Evolutionary conservation across 2,113 vertebrate genomes (phyloP).

Genomic region (Melanerpes aurifrons): DNA sequence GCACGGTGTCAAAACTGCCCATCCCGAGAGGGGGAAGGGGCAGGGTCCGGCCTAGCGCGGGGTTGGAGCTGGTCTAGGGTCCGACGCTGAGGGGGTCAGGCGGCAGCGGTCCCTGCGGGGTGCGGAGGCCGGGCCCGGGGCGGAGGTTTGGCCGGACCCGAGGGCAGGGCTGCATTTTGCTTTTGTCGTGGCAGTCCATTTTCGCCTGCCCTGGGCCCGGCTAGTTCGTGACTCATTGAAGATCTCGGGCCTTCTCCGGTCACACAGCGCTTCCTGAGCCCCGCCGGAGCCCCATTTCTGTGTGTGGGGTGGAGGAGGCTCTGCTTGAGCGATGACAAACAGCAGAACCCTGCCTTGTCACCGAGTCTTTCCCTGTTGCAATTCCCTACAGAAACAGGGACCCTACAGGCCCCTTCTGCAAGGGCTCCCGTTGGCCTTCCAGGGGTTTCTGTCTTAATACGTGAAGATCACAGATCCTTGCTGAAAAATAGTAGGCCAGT

Average conservation of each 20-base stretch:
- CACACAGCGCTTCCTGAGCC: background rate
- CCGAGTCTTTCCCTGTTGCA: background rate
- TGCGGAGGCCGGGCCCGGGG: background rate
- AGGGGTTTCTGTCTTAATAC: background rate
- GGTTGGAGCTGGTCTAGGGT: background rate
- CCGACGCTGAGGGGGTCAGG: background rate
- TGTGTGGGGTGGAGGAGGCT: background rate
- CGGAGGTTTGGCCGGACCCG: background rate
- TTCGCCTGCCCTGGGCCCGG: too few species aligned
- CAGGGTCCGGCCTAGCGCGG: background rate
- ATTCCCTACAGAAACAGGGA: background rate
- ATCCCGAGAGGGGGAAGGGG: background rate
- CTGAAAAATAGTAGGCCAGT: background rate
- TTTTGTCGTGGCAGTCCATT: background rate
- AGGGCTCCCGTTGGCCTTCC: background rate
- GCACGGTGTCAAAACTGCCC: background rate
- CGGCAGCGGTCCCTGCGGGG: background rate
- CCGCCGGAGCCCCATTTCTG: too few species aligned
- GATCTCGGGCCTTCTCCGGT: background rate
- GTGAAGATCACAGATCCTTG: background rate
- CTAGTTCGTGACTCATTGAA: background rate
- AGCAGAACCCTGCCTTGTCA: too few species aligned
- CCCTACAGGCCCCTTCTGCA: background rate
- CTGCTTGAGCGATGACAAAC: background rate
- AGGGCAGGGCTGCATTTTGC: background rate